Evolutionary conservation across 2,888 invertebrate genomes (phyloP).

Genomic region (Oxystoma pomonae): DNA sequence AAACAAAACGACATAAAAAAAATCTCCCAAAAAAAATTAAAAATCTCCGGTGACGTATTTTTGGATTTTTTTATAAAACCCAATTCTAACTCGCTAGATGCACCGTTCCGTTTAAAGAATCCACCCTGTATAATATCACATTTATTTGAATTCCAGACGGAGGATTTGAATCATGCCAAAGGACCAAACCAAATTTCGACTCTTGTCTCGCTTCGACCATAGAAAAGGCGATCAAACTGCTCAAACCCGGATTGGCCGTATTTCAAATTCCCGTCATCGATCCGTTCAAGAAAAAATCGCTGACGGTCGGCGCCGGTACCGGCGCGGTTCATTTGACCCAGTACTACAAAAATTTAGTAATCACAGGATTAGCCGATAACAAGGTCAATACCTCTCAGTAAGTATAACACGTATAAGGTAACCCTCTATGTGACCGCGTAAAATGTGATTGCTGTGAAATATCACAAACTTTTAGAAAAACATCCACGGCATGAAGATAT

Average conservation of each 20-base stretch:
- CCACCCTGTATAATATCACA: too few species aligned
- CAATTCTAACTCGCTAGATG: too few species aligned
- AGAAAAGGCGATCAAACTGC: slow-evolving; percentile 13
- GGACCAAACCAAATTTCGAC: slow-evolving; percentile 15
- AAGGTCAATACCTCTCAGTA: slow-evolving; percentile 21
- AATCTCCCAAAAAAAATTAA: too few species aligned
- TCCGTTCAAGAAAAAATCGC: slow-evolving; percentile 13
- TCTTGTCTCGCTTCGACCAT: slow-evolving; percentile 20
- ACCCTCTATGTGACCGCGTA: too few species aligned
- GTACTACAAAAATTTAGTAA: slow-evolving; percentile 15
- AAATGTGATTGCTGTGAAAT: too few species aligned
- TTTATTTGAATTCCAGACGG: slow-evolving; percentile 9
- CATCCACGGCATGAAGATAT: too few species aligned
- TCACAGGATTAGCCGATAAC: slow-evolving; percentile 19
- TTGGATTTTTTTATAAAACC: too few species aligned
- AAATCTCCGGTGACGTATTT: too few species aligned
- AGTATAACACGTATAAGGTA: too few species aligned
- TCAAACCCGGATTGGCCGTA: slow-evolving; percentile 16
- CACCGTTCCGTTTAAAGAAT: too few species aligned
- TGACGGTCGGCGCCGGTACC: slow-evolving; percentile 23
- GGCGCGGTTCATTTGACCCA: slow-evolving; percentile 24
- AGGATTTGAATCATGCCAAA: slow-evolving; percentile 14
- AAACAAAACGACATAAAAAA: too few species aligned
- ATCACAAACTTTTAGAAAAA: too few species aligned
- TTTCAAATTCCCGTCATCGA: slow-evolving; percentile 20